A percentile compares a stretch with the other conserved stretches of the same genome.
Evolutionary conservation across 2,888 invertebrate species (phyloP).

Genomic region (Thelaira solivaga): DNA sequence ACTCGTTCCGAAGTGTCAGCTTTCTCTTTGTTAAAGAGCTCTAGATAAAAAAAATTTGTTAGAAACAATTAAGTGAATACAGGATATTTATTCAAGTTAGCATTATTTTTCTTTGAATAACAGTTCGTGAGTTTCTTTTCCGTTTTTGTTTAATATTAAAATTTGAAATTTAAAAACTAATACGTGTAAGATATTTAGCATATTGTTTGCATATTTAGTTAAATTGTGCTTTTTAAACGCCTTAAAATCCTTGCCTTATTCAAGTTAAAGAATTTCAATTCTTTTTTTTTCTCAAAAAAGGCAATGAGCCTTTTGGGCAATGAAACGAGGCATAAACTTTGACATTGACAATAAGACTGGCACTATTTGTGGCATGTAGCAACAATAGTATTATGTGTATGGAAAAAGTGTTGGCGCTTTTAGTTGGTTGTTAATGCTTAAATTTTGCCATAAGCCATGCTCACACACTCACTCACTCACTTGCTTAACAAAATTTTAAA

Average conservation of each 20-base stretch:
- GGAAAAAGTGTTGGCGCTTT: not conserved
- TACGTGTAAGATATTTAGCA: too few species aligned
- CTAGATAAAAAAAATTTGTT: too few species aligned
- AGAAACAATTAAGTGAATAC: too few species aligned
- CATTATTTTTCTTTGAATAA: too few species aligned
- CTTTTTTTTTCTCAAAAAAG: slow-evolving; percentile 4
- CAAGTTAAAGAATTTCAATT: not conserved
- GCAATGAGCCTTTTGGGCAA: slow-evolving; percentile 32
- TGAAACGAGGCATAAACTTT: slow-evolving; percentile 41
- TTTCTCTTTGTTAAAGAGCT: too few species aligned
- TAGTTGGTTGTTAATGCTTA: not conserved
- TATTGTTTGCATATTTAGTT: too few species aligned
- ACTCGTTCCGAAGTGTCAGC: too few species aligned
- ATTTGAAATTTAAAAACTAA: too few species aligned
- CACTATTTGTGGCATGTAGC: slow-evolving; percentile 8
- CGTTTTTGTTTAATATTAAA: too few species aligned
- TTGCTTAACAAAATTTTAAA: slow-evolving; percentile 3
- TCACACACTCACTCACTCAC: not conserved
- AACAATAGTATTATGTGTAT: not conserved
- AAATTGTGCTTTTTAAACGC: slow-evolving; percentile 9
- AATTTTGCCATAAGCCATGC: not conserved
- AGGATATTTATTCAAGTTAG: too few species aligned
- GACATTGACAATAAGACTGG: slow-evolving; percentile 46
- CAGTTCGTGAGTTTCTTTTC: too few species aligned
- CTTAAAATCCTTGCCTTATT: slow-evolving; percentile 16